A percentile compares a stretch with the other conserved stretches of the same genome.
These are phyloP conservation scores for Salmo trutta DNA, from an alignment of 2,797 vertebrate species.

Conservation along the genomic window DNA sequence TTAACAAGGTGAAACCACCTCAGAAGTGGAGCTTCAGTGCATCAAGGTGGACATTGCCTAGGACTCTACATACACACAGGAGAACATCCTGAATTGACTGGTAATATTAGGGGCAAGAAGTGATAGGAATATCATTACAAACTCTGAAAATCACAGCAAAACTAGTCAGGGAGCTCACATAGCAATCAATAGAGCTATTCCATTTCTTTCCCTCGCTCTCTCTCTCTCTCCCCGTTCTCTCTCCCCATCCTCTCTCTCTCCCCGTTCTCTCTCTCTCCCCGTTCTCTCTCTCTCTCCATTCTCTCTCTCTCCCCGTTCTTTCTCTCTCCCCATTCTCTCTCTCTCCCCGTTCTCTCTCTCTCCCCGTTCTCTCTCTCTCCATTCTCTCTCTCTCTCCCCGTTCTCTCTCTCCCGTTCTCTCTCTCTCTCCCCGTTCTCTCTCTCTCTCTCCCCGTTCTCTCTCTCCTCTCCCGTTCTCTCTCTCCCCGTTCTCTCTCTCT, in stretches of 20 bases:
- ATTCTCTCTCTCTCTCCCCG: no score
- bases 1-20: slow-evolving; percentile 69
- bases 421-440: no score
- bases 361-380: slow-evolving; percentile 7
- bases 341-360: background rate
- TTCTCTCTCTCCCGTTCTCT: no score
- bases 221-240: no score
- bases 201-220: slow-evolving; percentile 15
- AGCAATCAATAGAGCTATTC: slow-evolving; percentile 69
- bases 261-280: no score
- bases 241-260: no score
- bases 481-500: no score
- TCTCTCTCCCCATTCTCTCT: no score
- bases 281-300: no score
- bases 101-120: slow-evolving; percentile 57
- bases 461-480: no score
- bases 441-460: no score
- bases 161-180: slow-evolving; percentile 66
- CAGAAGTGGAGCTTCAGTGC: slow-evolving; percentile 59
- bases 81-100: slow-evolving; percentile 51
- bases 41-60: slow-evolving; percentile 48
- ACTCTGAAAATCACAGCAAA: slow-evolving; percentile 69
- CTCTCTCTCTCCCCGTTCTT: no score
- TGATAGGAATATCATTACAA: slow-evolving; percentile 69
- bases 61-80: slow-evolving; percentile 40